Conservation (phyloP, 2,888 invertebrate species). For the Lochmaea crataegi region DNA sequence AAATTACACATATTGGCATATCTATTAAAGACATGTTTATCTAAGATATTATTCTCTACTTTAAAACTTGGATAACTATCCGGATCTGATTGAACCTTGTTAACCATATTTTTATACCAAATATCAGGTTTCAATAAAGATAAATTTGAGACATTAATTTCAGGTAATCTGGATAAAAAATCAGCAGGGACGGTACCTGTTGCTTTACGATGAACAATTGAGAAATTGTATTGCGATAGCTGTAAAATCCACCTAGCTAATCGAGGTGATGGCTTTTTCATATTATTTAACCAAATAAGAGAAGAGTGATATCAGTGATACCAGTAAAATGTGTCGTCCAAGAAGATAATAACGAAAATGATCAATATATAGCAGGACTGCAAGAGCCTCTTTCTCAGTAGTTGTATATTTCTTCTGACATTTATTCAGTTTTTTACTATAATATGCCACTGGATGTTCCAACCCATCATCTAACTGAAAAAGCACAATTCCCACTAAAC, state of each 20-base stretch:
- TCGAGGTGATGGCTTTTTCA: background rate
- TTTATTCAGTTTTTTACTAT: no score
- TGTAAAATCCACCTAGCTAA: background rate
- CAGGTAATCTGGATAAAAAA: background rate
- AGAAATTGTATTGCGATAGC: slow-evolving; percentile 4
- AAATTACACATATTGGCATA: background rate
- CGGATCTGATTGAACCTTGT: background rate
- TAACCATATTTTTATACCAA: background rate
- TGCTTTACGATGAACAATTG: background rate
- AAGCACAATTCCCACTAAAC: slow-evolving; percentile 41
- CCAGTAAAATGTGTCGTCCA: slow-evolving; percentile 35
- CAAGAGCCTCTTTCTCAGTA: no score
- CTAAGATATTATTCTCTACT: background rate
- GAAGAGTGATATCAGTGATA: slow-evolving; percentile 49
- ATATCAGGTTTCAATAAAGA: background rate
- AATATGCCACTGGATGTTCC: no score
- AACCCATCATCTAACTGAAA: no score
- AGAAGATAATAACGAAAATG: slow-evolving; percentile 51
- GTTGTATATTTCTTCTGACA: no score
- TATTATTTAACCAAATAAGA: slow-evolving; percentile 4
- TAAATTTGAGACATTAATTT: slow-evolving; percentile 1
- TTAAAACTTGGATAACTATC: background rate
- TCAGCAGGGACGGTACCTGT: background rate
- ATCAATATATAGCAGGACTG: slow-evolving; percentile 44
- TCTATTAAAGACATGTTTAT: background rate